Conservation (phyloP, 2,888 invertebrate genomes). For the Cantharis flavilabris region DNA sequence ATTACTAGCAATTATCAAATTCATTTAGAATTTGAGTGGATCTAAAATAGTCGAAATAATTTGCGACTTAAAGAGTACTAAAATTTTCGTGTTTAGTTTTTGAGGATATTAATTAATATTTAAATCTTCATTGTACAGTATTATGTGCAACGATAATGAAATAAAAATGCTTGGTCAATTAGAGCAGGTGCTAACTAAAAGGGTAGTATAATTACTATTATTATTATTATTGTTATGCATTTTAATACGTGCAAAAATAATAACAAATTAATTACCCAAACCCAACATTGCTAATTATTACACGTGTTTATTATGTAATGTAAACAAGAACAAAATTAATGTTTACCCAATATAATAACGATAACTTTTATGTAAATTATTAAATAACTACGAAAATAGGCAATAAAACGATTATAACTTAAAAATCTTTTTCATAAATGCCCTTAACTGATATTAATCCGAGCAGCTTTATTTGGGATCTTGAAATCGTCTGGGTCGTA, state of each 20-base stretch:
- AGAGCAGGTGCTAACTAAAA: neutral
- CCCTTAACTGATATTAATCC: neutral
- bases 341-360: neutral
- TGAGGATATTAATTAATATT: no score
- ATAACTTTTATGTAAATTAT: neutral
- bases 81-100: no score
- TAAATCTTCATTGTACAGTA: no score
- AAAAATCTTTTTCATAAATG: neutral
- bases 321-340: neutral
- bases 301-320: neutral
- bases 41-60: no score
- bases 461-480: conserved; percentile 1
- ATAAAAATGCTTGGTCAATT: neutral
- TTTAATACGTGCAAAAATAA: neutral
- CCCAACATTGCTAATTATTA: neutral
- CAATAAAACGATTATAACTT: neutral
- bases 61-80: no score
- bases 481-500: conserved; percentile 29
- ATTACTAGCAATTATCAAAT: no score
- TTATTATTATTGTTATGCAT: neutral
- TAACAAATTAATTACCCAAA: neutral
- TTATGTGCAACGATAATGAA: neutral
- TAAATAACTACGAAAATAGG: neutral
- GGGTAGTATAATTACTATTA: neutral
- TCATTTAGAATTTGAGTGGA: no score